These are phyloP conservation scores for Ennomos fuscantarius DNA, from an alignment of 2,888 invertebrate species.

Conservation along the genomic window DNA sequence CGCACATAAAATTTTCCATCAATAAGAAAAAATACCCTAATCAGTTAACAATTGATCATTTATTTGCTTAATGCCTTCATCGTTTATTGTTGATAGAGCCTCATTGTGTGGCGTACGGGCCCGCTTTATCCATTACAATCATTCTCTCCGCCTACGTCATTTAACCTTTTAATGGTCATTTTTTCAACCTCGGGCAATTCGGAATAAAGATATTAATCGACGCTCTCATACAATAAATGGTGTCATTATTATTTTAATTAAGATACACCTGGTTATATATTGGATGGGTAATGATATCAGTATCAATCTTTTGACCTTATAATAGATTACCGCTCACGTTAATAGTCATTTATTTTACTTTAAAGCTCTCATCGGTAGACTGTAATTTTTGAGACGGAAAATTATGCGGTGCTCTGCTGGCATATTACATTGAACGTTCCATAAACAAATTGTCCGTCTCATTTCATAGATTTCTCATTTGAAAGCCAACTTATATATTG, in stretches of 20 bases:
- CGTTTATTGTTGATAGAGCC: slow-evolving; percentile 51
- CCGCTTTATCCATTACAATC: slow-evolving; percentile 25
- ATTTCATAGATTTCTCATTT: not conserved
- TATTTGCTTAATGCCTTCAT: slow-evolving; percentile 56
- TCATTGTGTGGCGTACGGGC: slow-evolving; percentile 47
- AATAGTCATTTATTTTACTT: slow-evolving; percentile 36
- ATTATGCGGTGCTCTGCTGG: slow-evolving; percentile 3
- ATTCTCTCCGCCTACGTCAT: slow-evolving; percentile 27
- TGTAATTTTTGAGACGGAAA: not conserved
- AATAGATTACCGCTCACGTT: slow-evolving; percentile 36
- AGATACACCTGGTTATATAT: slow-evolving; percentile 40
- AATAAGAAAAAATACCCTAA: slow-evolving; percentile 31
- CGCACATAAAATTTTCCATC: not conserved
- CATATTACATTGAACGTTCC: not conserved
- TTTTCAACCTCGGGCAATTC: slow-evolving; percentile 37
- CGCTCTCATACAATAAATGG: slow-evolving; percentile 44
- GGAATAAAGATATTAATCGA: slow-evolving; percentile 53
- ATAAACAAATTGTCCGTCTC: not conserved
- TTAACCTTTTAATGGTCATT: slow-evolving; percentile 17
- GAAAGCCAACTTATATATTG: not conserved
- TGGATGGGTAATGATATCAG: slow-evolving; percentile 41
- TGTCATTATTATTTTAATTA: slow-evolving; percentile 51
- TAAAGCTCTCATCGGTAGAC: not conserved
- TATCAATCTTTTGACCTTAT: slow-evolving; percentile 42
- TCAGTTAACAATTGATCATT: slow-evolving; percentile 49